Evolutionary conservation across 2,797 vertebrate species (phyloP), one percentile per base, ranked within the genome.

Genomic region (Rhodeus uyekii): DNA sequence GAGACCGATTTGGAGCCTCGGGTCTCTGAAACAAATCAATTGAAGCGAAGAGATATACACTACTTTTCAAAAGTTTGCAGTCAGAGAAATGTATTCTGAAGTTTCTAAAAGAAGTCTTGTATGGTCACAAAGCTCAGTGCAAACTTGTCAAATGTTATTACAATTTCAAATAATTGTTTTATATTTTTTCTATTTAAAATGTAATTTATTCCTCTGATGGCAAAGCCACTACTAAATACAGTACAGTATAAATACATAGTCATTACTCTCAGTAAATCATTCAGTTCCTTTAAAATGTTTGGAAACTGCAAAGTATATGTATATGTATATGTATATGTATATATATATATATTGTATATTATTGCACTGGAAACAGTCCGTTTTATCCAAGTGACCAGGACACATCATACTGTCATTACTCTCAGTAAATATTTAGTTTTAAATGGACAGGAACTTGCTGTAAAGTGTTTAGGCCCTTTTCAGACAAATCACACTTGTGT

Each of bases 391-490:
- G 22, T 24, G 72, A 74, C 50, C 34, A 39, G 14, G 14, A 75
- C 53, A 58, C 34, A 32, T 65, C n/a, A 38, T 4, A 13, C 24
- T 63, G 5, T 65, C 67, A 38, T 60, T 22, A 16, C 38, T 67
- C 36, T 75, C n/a, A 58, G 29, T 46, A 55, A 61, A 38, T 24
- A 1, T 77, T 44, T 69, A 61, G 42, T 76, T 64, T 81, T 81
- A 76, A 76, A 76, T 36, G 42, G 27, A 63, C 65, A 18, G 19
- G 29, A 24, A 72, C 27, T 63, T 67, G 19, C 50, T 46, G 73
- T 32, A 22, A 42, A 48, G 32, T 53, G 46, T 67, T 42, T 71
- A 48, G 42, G 32, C 44, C 87, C 84, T 76, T 84, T 84, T 39
- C 34, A 55, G 83, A 80, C 48, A 78, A 39, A 67, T 79, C 64